Percentiles rank a stretch among this genome's conserved stretches.
Evolutionary conservation across 2,797 vertebrate genomes (phyloP).

Genomic region (Fratercula arctica): DNA sequence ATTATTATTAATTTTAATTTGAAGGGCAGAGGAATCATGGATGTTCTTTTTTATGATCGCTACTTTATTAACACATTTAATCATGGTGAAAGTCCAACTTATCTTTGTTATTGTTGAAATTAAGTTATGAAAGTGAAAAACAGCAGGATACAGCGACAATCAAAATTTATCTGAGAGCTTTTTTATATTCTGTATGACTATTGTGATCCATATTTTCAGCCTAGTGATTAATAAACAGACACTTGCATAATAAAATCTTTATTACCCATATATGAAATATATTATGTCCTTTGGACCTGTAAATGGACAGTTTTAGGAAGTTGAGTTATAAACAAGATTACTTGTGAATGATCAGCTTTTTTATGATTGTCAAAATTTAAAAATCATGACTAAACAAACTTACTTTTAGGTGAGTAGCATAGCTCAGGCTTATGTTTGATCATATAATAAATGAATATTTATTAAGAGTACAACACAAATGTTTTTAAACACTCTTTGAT

Average conservation of each 20-base stretch:
- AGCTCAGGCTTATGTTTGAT: neutral
- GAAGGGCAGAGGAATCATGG: neutral
- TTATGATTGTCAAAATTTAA: neutral
- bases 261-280: neutral
- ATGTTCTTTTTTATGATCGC: neutral
- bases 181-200: neutral
- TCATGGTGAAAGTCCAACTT: neutral
- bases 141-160: neutral
- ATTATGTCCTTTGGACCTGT: neutral
- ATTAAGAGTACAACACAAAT: neutral
- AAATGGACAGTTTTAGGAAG: constrained; percentile 4
- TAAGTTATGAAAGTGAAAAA: neutral
- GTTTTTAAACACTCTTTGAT: neutral
- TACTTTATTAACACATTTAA: constrained; percentile 27
- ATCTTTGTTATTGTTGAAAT: neutral
- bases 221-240: constrained; percentile 18
- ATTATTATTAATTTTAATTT: constrained; percentile 7
- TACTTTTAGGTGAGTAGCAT: neutral
- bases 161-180: neutral
- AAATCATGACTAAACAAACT: neutral
- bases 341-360: neutral
- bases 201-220: constrained; percentile 2
- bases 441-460: neutral
- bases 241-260: neutral
- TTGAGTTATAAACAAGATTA: neutral